Percentiles rank a stretch among this genome's conserved stretches.
phyloP scores from a whole-genome alignment of 2,113 vertebrate species.

The Pituophis catenifer region DNA sequence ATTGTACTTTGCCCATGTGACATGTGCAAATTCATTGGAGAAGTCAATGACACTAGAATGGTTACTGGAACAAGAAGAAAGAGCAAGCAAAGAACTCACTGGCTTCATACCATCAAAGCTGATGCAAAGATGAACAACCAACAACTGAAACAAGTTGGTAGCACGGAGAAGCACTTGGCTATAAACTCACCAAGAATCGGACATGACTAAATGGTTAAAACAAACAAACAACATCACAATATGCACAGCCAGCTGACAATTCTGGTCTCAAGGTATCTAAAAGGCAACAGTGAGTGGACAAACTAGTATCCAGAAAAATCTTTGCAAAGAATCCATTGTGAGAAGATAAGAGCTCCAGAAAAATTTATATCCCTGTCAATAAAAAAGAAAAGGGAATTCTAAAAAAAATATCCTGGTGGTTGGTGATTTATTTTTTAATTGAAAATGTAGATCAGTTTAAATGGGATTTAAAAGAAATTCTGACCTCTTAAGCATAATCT shows the following conservation, averaged over 20 bases:
- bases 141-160: not conserved
- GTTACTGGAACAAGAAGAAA: not conserved
- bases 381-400: not conserved
- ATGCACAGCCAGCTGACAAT: not conserved
- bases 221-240: not conserved
- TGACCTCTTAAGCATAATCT: not conserved
- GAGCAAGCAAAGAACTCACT: not conserved
- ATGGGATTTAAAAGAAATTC: not conserved
- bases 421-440: not conserved
- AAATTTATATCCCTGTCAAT: not conserved
- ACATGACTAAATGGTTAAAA: not conserved
- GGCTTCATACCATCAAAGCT: not conserved
- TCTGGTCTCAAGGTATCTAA: not conserved
- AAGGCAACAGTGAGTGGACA: not conserved
- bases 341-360: not conserved
- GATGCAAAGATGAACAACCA: not conserved
- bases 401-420: not conserved
- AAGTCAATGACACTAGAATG: not conserved
- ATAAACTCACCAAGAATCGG: not conserved
- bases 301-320: not conserved
- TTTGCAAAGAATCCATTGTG: not conserved
- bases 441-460: not conserved
- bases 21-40: not conserved
- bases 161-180: not conserved
- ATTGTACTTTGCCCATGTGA: not conserved